phyloP scores from a whole-genome alignment of 2,888 invertebrate genomes.

The Apodemia duryi region DNA sequence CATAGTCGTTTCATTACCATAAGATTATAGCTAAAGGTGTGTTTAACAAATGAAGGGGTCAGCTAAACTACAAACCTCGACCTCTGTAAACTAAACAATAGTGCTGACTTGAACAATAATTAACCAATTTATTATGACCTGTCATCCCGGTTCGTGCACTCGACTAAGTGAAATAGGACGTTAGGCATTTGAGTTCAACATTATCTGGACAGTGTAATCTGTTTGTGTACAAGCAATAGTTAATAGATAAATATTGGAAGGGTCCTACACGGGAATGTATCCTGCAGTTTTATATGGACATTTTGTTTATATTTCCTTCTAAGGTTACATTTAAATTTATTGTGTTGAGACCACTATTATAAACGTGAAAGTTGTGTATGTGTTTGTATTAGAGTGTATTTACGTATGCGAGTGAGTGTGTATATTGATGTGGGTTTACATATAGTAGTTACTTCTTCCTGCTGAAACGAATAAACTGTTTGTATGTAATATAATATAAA shows the following conservation, averaged over 20 bases:
- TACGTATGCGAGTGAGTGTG: too few relatives aligned
- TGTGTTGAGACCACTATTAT: too few relatives aligned
- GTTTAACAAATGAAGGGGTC: conserved; percentile 57
- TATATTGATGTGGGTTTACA: too few relatives aligned
- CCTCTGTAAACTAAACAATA: conserved; percentile 50
- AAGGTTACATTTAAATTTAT: too few relatives aligned
- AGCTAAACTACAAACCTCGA: conserved; percentile 46
- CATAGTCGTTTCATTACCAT: conserved; percentile 37
- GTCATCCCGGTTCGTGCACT: conserved; percentile 22
- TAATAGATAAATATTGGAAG: conserved; percentile 21
- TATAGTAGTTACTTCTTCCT: too few relatives aligned
- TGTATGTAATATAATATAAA: too few relatives aligned
- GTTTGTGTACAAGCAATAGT: conserved; percentile 28
- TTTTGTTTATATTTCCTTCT: too few relatives aligned
- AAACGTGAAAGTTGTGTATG: too few relatives aligned
- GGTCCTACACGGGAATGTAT: conserved; percentile 1
- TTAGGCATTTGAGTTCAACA: conserved; percentile 25
- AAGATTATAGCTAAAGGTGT: conserved; percentile 41
- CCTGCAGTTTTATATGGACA: neutral
- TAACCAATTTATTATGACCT: conserved; percentile 34
- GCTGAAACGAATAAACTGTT: too few relatives aligned
- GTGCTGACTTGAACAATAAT: conserved; percentile 44
- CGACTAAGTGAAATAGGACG: conserved; percentile 20
- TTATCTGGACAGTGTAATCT: conserved; percentile 29
- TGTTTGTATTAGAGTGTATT: too few relatives aligned